Conservation (phyloP, 2,113 vertebrate genomes). For the Charina bottae region DNA sequence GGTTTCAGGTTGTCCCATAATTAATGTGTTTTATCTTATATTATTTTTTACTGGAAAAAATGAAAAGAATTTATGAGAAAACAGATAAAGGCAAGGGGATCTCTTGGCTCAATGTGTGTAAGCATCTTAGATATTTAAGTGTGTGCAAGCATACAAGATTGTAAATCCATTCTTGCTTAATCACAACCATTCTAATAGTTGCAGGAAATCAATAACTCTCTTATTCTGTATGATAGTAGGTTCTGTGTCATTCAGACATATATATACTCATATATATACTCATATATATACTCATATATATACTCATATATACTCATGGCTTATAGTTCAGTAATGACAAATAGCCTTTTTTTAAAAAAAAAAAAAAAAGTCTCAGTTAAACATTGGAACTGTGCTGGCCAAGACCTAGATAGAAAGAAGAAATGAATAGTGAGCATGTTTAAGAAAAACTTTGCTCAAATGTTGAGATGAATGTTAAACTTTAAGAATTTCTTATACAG, state of each 20-base stretch:
- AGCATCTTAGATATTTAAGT: neutral
- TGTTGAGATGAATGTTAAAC: neutral
- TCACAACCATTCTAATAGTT: neutral
- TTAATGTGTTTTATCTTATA: neutral
- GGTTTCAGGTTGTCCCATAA: neutral
- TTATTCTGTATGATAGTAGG: neutral
- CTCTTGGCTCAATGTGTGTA: neutral
- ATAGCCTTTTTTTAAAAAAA: neutral
- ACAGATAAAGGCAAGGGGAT: neutral
- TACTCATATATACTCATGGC: neutral
- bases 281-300: neutral
- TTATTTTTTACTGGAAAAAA: neutral
- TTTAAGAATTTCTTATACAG: constrained; percentile 53
- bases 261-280: neutral
- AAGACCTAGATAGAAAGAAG: neutral
- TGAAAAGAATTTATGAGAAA: neutral
- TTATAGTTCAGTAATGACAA: neutral
- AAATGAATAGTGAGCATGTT: neutral
- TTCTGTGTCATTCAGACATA: neutral
- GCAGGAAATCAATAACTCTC: neutral
- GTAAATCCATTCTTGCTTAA: neutral
- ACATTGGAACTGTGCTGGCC: neutral
- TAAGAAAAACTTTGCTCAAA: constrained; percentile 15
- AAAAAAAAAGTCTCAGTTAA: neutral
- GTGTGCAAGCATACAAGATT: neutral